phyloP scores from a whole-genome alignment of 2,113 vertebrate genomes.

The Ophiodon elongatus region DNA sequence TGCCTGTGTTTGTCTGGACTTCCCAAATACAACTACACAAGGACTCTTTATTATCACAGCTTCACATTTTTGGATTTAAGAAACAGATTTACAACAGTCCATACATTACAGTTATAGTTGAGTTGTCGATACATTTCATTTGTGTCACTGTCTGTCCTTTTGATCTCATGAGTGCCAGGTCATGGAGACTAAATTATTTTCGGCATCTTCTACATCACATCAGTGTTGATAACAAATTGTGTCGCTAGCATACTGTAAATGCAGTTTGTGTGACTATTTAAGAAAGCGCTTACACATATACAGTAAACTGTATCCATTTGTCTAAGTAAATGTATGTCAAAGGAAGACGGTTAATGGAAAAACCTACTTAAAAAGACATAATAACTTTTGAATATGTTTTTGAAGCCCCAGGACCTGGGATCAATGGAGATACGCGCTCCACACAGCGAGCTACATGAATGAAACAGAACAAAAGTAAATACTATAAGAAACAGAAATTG shows the following conservation, averaged over 20 bases:
- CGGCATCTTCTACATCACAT: not conserved
- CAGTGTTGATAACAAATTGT: not conserved
- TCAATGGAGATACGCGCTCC: slow-evolving; percentile 1
- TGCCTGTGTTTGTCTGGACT: not conserved
- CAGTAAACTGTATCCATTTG: not conserved
- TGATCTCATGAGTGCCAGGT: not conserved
- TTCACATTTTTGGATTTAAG: not conserved
- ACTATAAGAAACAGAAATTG: not conserved
- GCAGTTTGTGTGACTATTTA: not conserved
- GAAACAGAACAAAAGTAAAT: slow-evolving; percentile 5
- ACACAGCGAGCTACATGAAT: slow-evolving; percentile 3
- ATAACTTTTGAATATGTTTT: slow-evolving; percentile 9
- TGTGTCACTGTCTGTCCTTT: not conserved
- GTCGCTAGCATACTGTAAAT: not conserved
- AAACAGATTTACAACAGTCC: not conserved
- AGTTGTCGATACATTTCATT: slow-evolving; percentile 11
- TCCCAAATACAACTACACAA: slow-evolving; percentile 18
- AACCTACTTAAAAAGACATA: not conserved
- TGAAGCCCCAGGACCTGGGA: slow-evolving; percentile 9
- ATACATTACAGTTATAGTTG: slow-evolving; percentile 26
- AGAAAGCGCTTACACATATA: not conserved
- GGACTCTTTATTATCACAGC: slow-evolving; percentile 20
- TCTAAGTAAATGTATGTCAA: not conserved
- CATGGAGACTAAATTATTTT: not conserved
- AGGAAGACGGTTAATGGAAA: not conserved